Evolutionary conservation across 1,140 invertebrate species (phyloP).

Genomic region (Saccostrea glomerata): DNA sequence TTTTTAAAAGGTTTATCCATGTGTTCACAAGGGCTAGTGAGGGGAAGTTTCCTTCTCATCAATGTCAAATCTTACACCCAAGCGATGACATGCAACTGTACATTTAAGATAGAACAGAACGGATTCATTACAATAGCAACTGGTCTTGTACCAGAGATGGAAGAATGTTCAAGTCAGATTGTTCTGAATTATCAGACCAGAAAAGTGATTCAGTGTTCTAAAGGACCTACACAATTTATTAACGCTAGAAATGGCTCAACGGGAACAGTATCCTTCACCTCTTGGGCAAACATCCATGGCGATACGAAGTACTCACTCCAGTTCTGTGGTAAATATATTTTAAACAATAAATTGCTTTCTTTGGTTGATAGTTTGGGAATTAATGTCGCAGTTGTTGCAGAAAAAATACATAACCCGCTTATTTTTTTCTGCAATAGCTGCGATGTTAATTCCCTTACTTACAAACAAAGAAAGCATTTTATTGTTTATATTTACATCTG

Average conservation of each 20-base stretch:
- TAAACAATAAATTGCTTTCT: too few relatives aligned
- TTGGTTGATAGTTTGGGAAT: too few relatives aligned
- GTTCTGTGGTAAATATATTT: background rate
- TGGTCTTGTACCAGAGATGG: background rate
- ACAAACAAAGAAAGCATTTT: too few relatives aligned
- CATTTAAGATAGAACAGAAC: background rate
- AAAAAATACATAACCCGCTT: too few relatives aligned
- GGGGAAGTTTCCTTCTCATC: background rate
- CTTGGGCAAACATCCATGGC: background rate
- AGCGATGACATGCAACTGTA: background rate
- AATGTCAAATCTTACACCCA: background rate
- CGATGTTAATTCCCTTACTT: too few relatives aligned
- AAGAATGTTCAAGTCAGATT: background rate
- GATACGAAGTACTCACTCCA: background rate
- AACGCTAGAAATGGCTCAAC: background rate
- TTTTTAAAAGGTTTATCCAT: background rate
- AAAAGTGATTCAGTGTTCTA: background rate
- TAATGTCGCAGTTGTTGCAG: too few relatives aligned
- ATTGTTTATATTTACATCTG: too few relatives aligned
- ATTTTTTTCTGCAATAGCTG: too few relatives aligned
- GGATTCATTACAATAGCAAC: background rate
- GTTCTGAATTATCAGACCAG: background rate
- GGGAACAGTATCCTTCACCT: background rate
- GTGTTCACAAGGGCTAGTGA: background rate
- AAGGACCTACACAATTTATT: background rate